Percentiles rank a stretch among this genome's conserved stretches.
These are phyloP conservation scores for Tenthredo amoena DNA, from an alignment of 2,888 invertebrate species.

Conservation along the genomic window DNA sequence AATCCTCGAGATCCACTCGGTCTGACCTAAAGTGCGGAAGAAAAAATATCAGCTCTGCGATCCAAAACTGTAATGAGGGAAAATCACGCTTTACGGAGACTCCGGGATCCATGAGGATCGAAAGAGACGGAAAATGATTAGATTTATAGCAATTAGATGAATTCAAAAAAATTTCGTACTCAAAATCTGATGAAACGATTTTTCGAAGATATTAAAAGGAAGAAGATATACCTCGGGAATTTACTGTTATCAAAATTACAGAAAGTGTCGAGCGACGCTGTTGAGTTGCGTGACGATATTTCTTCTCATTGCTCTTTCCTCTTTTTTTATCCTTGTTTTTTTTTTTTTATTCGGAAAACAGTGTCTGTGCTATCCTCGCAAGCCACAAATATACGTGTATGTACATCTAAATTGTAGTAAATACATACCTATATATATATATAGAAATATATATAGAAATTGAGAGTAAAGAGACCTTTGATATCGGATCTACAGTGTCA, in stretches of 20 bases:
- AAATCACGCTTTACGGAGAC: no score
- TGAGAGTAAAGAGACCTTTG: slow-evolving; percentile 23
- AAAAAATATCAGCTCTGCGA: neutral
- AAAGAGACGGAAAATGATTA: no score
- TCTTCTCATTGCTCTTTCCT: neutral
- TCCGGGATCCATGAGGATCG: no score
- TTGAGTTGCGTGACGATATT: neutral
- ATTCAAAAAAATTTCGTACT: no score
- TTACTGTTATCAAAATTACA: neutral
- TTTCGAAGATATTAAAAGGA: no score
- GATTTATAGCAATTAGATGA: no score
- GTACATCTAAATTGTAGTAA: neutral
- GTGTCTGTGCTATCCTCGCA: neutral
- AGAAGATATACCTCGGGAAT: no score
- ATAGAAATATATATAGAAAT: slow-evolving; percentile 20
- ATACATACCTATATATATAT: neutral
- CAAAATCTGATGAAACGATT: no score
- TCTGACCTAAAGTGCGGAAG: slow-evolving; percentile 11
- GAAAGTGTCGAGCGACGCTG: neutral
- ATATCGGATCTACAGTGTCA: slow-evolving; percentile 47
- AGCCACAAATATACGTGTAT: neutral
- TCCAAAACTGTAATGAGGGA: neutral
- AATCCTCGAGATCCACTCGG: slow-evolving; percentile 33
- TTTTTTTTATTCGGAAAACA: neutral
- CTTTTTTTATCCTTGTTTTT: neutral